Evolutionary conservation across 2,888 invertebrate species (phyloP).

Genomic region (Drosophila mercatorum): DNA sequence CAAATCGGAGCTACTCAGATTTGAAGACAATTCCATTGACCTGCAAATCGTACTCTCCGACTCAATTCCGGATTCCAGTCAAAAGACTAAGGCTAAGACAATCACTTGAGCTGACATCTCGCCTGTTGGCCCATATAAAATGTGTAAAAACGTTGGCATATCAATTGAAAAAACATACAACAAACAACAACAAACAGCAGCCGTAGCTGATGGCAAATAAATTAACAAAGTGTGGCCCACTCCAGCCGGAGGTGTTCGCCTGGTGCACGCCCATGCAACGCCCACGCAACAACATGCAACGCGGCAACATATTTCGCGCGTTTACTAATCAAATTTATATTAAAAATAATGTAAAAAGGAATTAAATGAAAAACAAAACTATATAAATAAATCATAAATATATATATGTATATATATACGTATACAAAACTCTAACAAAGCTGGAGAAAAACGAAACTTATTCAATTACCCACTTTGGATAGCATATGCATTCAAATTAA

Average conservation of each 20-base stretch:
- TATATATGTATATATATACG: too few species aligned
- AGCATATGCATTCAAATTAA: slow-evolving; percentile 76
- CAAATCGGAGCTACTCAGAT: too few species aligned
- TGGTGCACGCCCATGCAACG: slow-evolving; percentile 28
- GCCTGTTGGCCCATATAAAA: slow-evolving; percentile 5
- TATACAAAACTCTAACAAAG: slow-evolving; percentile 39
- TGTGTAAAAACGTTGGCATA: slow-evolving; percentile 1
- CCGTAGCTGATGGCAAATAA: slow-evolving; percentile 35
- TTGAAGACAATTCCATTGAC: too few species aligned
- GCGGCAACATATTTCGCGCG: slow-evolving; percentile 56
- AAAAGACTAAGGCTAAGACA: neutral
- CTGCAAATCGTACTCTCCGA: too few species aligned
- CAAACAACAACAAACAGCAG: slow-evolving; percentile 21
- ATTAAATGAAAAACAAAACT: slow-evolving; percentile 4
- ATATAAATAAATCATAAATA: too few species aligned
- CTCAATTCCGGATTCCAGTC: neutral
- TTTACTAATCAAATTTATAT: slow-evolving; percentile 82
- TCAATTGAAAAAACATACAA: neutral
- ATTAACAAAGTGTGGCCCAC: slow-evolving; percentile 33
- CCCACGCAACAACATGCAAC: slow-evolving; percentile 31
- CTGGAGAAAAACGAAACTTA: slow-evolving; percentile 68
- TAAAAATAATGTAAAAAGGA: slow-evolving; percentile 23
- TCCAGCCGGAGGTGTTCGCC: slow-evolving; percentile 12
- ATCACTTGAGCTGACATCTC: neutral
- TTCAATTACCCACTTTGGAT: slow-evolving; percentile 81